Conservation (phyloP, 1,140 invertebrate species). For the Drosophila melanogaster region DNA sequence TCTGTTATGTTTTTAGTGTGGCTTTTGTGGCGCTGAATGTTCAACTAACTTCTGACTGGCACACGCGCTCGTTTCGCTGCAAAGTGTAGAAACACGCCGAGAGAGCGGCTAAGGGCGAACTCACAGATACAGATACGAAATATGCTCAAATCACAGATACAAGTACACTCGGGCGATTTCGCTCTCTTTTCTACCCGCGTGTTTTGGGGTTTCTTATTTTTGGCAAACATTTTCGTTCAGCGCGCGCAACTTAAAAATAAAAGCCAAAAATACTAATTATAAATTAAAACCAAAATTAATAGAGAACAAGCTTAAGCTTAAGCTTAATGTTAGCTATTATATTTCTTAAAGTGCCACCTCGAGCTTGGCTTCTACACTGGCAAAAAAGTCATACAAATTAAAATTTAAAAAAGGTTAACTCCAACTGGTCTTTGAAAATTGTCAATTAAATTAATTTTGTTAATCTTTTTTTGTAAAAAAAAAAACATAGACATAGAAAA, state of each 20-base stretch:
- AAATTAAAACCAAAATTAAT: neutral
- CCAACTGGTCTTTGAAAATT: too few relatives aligned
- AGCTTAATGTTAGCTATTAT: neutral
- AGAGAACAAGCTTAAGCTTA: neutral
- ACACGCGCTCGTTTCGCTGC: conserved; percentile 47
- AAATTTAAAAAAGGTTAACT: neutral
- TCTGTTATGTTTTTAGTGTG: conserved; percentile 35
- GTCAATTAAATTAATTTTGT: too few relatives aligned
- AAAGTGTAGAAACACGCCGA: conserved; percentile 57
- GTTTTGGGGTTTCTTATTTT: conserved; percentile 65
- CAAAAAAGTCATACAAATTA: neutral
- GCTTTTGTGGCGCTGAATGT: conserved; percentile 48
- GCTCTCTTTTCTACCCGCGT: conserved; percentile 45
- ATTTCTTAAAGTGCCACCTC: neutral
- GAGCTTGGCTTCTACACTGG: conserved; percentile 1
- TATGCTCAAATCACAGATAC: conserved; percentile 14
- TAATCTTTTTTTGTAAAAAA: too few relatives aligned
- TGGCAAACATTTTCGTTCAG: conserved; percentile 67
- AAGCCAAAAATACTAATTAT: neutral
- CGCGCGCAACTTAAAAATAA: conserved; percentile 64
- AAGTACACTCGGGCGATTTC: neutral
- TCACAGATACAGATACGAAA: conserved; percentile 46
- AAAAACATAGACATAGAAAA: too few relatives aligned
- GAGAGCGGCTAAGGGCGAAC: conserved; percentile 53
- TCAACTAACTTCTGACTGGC: conserved; percentile 51